Percentiles rank a stretch among this genome's conserved stretches.
These are phyloP conservation scores for Agrotis segetum DNA, from an alignment of 2,888 invertebrate species.

Conservation along the genomic window DNA sequence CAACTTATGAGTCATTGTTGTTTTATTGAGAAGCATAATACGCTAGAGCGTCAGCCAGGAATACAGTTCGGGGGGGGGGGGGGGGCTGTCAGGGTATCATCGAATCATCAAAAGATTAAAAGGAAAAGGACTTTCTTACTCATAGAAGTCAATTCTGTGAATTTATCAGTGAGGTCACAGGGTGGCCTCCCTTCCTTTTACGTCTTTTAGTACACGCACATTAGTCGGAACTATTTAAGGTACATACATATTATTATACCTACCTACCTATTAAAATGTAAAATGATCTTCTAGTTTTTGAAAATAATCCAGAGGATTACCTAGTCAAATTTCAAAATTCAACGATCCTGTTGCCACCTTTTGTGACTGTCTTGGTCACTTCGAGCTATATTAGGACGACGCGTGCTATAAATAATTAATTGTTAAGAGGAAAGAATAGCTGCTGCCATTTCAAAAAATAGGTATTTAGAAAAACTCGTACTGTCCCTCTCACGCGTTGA, in stretches of 20 bases:
- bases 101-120: background rate
- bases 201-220: background rate
- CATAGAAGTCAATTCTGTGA: background rate
- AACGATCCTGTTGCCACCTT: background rate
- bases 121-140: background rate
- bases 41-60: too few species aligned
- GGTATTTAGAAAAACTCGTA: too few species aligned
- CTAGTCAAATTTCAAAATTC: background rate
- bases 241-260: too few species aligned
- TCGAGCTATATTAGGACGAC: background rate
- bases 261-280: background rate
- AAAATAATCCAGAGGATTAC: background rate
- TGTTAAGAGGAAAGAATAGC: too few species aligned
- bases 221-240: background rate
- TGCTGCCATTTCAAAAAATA: too few species aligned
- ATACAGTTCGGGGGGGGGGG: background rate
- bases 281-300: background rate
- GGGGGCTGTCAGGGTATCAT: too few species aligned
- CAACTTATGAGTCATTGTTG: conserved; percentile 13
- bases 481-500: too few species aligned
- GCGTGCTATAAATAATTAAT: conserved; percentile 17
- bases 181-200: too few species aligned
- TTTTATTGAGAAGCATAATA: background rate
- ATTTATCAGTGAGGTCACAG: too few species aligned
- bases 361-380: background rate